These are phyloP conservation scores for Limanda limanda DNA, from an alignment of 2,113 vertebrate genomes.

Conservation along the genomic window DNA sequence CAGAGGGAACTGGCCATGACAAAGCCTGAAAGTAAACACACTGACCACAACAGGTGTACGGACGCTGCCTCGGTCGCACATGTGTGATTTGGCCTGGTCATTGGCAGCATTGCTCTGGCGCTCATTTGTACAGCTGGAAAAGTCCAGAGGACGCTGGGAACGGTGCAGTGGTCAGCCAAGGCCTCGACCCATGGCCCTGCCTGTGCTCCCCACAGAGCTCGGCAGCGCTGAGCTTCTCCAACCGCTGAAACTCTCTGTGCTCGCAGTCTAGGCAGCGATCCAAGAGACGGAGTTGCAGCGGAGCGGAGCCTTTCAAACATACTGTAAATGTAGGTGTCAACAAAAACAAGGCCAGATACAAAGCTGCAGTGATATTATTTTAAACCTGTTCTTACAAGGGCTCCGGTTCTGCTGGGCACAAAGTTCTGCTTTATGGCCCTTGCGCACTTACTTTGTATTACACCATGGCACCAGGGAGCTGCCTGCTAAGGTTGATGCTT, in stretches of 20 bases:
- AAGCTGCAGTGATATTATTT: constrained; percentile 10
- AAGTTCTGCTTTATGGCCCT: not conserved
- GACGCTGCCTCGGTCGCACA: constrained; percentile 24
- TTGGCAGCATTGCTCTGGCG: constrained; percentile 47
- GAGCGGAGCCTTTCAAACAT: constrained; percentile 38
- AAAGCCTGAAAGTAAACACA: constrained; percentile 47
- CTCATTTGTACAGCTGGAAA: constrained; percentile 75
- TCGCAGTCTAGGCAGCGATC: constrained; percentile 44
- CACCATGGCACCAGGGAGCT: constrained; percentile 31
- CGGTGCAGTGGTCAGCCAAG: constrained; percentile 50
- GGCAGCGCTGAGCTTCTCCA: not conserved
- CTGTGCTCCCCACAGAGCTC: constrained; percentile 34
- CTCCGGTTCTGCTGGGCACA: constrained; percentile 32
- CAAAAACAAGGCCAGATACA: constrained; percentile 46
- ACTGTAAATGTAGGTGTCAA: constrained; percentile 48
- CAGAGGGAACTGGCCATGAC: constrained; percentile 43
- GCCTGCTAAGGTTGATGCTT: constrained; percentile 27
- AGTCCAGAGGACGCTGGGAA: constrained; percentile 51
- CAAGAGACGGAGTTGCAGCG: constrained; percentile 52
- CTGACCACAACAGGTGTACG: constrained; percentile 24
- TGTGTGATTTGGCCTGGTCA: constrained; percentile 54
- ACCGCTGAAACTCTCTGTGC: not conserved
- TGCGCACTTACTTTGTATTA: constrained; percentile 38
- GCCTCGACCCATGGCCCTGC: constrained; percentile 26
- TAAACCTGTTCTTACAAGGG: constrained; percentile 15